Percentiles rank a stretch among this genome's conserved stretches.
Conservation (phyloP, 2,113 vertebrate genomes). For the Rostratula benghalensis region DNA sequence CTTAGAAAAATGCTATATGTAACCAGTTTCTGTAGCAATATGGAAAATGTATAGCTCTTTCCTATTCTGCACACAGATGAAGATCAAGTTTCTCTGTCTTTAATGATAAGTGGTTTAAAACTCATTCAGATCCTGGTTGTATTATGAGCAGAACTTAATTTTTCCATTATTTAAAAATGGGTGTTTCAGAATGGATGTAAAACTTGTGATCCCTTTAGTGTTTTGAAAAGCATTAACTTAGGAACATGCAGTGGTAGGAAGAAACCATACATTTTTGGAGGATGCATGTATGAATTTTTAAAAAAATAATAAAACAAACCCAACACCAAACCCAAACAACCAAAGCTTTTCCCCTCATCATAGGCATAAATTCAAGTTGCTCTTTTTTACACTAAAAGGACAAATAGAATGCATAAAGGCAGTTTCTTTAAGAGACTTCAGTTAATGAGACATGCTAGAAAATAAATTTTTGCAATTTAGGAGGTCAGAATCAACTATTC, state of each 20-base stretch:
- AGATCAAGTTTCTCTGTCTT: constrained; percentile 29
- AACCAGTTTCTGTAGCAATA: background rate
- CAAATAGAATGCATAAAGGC: accelerated
- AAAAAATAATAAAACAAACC: background rate
- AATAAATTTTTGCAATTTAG: background rate
- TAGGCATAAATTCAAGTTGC: background rate
- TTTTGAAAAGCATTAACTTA: background rate
- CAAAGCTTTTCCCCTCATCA: background rate
- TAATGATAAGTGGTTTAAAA: constrained; percentile 29
- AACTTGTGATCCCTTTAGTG: background rate
- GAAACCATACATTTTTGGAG: background rate
- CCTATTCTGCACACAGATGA: background rate
- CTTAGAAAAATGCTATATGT: background rate
- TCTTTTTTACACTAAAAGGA: background rate
- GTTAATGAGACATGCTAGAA: background rate
- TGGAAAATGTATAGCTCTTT: constrained; percentile 4
- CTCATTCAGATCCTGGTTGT: background rate
- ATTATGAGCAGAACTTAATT: background rate
- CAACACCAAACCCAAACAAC: background rate
- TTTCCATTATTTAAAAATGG: background rate
- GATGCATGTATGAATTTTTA: background rate
- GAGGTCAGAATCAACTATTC: background rate
- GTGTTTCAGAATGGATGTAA: background rate
- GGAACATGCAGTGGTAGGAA: background rate
- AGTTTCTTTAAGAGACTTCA: background rate